phyloP scores from a whole-genome alignment of 2,797 vertebrate species.

The Rhinogobio ventralis region DNA sequence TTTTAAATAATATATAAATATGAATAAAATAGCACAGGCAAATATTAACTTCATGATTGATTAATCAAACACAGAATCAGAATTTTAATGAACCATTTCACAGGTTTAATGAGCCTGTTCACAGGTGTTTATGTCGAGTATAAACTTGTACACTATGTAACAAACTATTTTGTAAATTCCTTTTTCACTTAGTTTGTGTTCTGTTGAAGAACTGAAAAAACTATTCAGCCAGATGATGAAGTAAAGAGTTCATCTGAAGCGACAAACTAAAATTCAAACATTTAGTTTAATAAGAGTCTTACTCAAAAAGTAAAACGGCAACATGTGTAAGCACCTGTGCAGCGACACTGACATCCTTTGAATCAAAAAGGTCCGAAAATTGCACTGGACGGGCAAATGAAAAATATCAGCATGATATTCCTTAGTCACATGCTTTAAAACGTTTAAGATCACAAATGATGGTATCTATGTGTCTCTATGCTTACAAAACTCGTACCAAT shows the following conservation, averaged over 20 bases:
- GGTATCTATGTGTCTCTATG: not conserved
- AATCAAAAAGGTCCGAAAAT: constrained; percentile 23
- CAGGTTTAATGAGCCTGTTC: too few relatives aligned
- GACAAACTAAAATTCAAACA: not conserved
- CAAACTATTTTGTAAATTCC: not conserved
- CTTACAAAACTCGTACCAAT: not conserved
- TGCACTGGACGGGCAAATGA: constrained; percentile 16
- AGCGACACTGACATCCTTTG: constrained; percentile 2
- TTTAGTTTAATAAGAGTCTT: not conserved
- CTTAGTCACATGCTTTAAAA: not conserved
- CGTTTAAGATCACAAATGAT: not conserved
- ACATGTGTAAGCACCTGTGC: constrained; percentile 26
- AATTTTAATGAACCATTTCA: not conserved
- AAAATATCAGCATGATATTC: constrained; percentile 29
- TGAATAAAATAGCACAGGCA: not conserved
- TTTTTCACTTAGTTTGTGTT: not conserved
- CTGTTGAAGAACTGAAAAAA: not conserved
- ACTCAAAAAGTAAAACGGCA: constrained; percentile 3
- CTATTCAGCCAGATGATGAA: not conserved
- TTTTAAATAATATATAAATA: not conserved
- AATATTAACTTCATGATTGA: not conserved
- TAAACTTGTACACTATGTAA: not conserved
- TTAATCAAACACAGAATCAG: not conserved
- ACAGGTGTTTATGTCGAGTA: not conserved
- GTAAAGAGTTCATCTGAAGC: not conserved